Conservation (phyloP, 2,113 vertebrate species). For the Nicator chloris region DNA sequence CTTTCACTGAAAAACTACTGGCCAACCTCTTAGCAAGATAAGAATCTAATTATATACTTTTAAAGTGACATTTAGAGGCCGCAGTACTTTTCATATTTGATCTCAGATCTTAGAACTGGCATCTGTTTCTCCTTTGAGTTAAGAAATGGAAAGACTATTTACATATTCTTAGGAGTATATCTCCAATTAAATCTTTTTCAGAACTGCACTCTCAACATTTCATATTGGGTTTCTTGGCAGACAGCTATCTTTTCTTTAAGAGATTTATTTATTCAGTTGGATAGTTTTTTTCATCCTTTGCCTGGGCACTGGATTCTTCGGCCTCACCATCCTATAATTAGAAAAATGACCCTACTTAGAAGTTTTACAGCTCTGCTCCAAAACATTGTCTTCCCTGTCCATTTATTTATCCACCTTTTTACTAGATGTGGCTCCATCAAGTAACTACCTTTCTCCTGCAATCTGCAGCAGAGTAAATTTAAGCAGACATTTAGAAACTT, state of each 20-base stretch:
- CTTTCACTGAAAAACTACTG: background rate
- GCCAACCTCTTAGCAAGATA: slow-evolving; percentile 56
- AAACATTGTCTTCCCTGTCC: background rate
- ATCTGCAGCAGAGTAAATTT: background rate
- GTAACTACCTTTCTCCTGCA: background rate
- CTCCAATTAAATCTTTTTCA: slow-evolving; percentile 77
- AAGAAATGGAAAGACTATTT: slow-evolving; percentile 76
- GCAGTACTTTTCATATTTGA: slow-evolving; percentile 72
- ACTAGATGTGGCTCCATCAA: background rate
- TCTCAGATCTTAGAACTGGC: slow-evolving; percentile 62
- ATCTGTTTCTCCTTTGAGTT: slow-evolving; percentile 80
- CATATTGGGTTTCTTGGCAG: slow-evolving; percentile 77
- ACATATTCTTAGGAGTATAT: slow-evolving; percentile 76
- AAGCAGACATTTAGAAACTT: background rate
- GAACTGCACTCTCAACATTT: slow-evolving; percentile 66
- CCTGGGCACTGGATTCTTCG: slow-evolving; percentile 57
- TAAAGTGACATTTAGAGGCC: slow-evolving; percentile 67
- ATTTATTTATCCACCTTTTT: slow-evolving; percentile 47
- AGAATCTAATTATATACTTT: slow-evolving; percentile 70
- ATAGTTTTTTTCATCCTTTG: slow-evolving; percentile 66
- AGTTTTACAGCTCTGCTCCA: slow-evolving; percentile 30
- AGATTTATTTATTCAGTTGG: slow-evolving; percentile 77
- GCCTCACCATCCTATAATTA: slow-evolving; percentile 60
- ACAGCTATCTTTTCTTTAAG: slow-evolving; percentile 68
- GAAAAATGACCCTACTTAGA: slow-evolving; percentile 57